These are phyloP conservation scores for Eurypyga helias DNA, from an alignment of 2,113 vertebrate species.

Conservation along the genomic window DNA sequence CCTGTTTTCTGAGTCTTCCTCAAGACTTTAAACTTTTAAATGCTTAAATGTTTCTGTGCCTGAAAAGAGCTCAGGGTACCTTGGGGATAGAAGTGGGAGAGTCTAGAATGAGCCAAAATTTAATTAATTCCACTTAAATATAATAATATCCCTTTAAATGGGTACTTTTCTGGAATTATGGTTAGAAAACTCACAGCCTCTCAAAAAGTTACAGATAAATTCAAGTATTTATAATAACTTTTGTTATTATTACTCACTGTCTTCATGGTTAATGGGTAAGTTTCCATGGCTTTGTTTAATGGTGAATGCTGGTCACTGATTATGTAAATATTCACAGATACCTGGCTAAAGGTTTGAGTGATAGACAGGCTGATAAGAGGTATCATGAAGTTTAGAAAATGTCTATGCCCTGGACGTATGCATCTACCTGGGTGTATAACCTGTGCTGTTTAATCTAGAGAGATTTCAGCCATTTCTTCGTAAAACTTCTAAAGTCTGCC, in stretches of 20 bases:
- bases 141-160: not conserved
- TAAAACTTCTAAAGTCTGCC: not conserved
- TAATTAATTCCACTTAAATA: not conserved
- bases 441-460: not conserved
- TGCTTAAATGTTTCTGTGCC: not conserved
- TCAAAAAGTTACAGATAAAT: not conserved
- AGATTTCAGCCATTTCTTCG: not conserved
- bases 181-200: not conserved
- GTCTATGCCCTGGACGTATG: not conserved
- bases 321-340: not conserved
- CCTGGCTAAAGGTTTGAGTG: not conserved
- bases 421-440: fast-evolving
- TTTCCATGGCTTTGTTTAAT: not conserved
- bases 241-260: not conserved
- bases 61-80: not conserved
- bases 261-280: not conserved
- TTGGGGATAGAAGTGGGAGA: not conserved
- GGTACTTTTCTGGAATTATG: not conserved
- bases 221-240: not conserved
- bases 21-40: not conserved
- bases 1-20: not conserved
- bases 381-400: not conserved
- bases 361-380: not conserved
- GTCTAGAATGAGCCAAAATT: not conserved
- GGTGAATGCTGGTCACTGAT: not conserved